phyloP scores from a whole-genome alignment of 2,113 vertebrate genomes.

The Rhynchopsitta pachyrhyncha region DNA sequence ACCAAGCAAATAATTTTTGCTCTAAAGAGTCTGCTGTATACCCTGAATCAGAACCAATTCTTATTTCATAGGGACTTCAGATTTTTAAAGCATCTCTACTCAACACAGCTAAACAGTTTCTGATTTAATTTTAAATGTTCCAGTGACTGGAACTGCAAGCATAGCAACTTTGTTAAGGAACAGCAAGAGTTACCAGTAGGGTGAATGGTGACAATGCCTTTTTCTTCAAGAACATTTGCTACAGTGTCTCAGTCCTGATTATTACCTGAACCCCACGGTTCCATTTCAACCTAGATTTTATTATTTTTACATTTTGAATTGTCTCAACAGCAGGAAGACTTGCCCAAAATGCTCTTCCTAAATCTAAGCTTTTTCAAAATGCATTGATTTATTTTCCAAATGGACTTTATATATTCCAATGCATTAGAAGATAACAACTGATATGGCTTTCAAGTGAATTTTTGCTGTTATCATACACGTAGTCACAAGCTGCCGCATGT shows the following conservation, averaged over 20 bases:
- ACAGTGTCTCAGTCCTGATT: not conserved
- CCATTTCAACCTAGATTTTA: not conserved
- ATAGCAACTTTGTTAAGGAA: not conserved
- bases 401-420: not conserved
- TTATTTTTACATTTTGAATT: not conserved
- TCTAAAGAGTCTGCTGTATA: slow-evolving; percentile 13
- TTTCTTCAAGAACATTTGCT: not conserved
- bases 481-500: not conserved
- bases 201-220: not conserved
- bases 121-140: not conserved
- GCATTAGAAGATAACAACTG: not conserved
- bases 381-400: not conserved
- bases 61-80: not conserved
- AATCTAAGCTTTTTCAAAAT: not conserved
- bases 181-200: not conserved
- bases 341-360: not conserved
- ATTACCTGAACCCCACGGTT: not conserved
- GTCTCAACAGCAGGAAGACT: not conserved
- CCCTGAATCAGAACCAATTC: slow-evolving; percentile 12
- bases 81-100: slow-evolving; percentile 26
- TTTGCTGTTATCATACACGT: not conserved
- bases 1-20: not conserved
- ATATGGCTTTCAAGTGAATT: not conserved
- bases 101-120: not conserved
- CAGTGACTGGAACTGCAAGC: not conserved